These are phyloP conservation scores for Oreochromis grahami DNA, from an alignment of 2,797 vertebrate genomes.

Conservation along the genomic window DNA sequence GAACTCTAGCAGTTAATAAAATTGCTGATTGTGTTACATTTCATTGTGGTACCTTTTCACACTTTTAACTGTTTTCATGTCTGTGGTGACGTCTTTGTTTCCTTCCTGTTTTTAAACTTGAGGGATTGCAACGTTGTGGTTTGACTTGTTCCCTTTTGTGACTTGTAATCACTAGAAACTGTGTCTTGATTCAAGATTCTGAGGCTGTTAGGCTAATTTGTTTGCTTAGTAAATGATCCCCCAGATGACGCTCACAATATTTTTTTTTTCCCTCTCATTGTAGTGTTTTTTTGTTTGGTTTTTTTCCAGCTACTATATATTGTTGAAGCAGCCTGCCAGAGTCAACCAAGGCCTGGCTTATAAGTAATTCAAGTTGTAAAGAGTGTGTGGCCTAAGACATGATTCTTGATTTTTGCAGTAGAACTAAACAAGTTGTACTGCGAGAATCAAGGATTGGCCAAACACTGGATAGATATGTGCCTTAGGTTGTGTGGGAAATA, in stretches of 20 bases:
- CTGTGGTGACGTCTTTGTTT: neutral
- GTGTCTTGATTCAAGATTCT: neutral
- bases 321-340: neutral
- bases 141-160: neutral
- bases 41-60: neutral
- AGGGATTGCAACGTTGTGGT: neutral
- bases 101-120: neutral
- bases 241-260: neutral
- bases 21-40: neutral
- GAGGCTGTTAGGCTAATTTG: neutral
- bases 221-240: neutral
- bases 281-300: neutral
- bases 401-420: neutral
- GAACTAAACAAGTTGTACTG: neutral
- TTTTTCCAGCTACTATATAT: neutral
- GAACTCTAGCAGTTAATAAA: neutral
- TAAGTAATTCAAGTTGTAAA: neutral
- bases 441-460: neutral
- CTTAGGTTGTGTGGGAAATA: neutral
- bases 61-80: neutral
- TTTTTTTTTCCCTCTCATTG: neutral
- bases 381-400: neutral
- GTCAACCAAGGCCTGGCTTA: neutral
- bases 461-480: neutral
- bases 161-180: neutral